Evolutionary conservation across 2,888 invertebrate species (phyloP).

Genomic region (Synanthedon tipuliformis): DNA sequence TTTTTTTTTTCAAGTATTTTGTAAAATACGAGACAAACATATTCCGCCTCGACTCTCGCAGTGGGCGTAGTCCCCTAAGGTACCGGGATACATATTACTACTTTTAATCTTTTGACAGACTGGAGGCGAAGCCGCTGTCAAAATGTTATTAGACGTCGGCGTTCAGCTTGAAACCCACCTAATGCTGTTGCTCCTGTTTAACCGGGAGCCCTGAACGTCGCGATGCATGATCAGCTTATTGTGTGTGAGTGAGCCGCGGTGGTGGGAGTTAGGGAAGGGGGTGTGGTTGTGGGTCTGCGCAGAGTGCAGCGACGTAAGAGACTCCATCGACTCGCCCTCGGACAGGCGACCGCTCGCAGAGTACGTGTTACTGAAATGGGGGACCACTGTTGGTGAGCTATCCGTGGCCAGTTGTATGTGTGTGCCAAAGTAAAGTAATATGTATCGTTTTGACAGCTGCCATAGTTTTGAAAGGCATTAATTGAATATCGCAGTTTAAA

Average conservation of each 20-base stretch:
- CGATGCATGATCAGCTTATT: conserved; percentile 72
- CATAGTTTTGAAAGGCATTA: too few relatives aligned
- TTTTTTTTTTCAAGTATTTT: too few relatives aligned
- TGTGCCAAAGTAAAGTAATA: too few relatives aligned
- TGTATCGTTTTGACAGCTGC: too few relatives aligned
- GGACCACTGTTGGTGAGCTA: conserved; percentile 29
- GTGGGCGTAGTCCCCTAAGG: not conserved
- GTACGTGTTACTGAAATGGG: conserved; percentile 75
- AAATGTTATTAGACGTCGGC: not conserved
- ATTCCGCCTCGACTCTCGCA: not conserved
- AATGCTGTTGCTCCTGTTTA: conserved; percentile 92
- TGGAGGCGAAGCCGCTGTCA: not conserved
- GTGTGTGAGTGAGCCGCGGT: conserved; percentile 76
- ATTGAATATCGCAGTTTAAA: too few relatives aligned
- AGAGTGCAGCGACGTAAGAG: conserved; percentile 81
- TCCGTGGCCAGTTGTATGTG: conserved; percentile 33
- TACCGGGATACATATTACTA: too few relatives aligned
- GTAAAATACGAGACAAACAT: too few relatives aligned
- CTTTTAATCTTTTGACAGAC: too few relatives aligned
- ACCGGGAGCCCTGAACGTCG: conserved; percentile 72
- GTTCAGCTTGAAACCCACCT: conserved; percentile 72
- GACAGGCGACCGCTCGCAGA: conserved; percentile 82
- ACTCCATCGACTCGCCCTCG: conserved; percentile 91
- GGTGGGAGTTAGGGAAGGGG: conserved; percentile 75
- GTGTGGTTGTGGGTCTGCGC: conserved; percentile 80